Conservation (phyloP, 2,113 vertebrate genomes). For the Pogonocichla stellata region DNA sequence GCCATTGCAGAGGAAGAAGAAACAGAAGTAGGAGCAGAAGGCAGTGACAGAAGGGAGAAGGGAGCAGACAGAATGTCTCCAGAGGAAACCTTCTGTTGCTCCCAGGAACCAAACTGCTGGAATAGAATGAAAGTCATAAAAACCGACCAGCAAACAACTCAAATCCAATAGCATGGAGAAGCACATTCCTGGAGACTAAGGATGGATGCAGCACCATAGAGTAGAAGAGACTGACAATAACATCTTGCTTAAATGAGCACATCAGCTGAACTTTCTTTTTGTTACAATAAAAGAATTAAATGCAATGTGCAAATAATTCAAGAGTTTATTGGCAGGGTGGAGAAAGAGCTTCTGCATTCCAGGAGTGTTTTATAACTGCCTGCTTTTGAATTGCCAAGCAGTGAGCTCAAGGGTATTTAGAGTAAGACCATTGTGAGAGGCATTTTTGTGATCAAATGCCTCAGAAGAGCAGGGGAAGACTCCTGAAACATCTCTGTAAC, state of each 20-base stretch:
- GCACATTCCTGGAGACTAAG: not conserved
- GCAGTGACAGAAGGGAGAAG: not conserved
- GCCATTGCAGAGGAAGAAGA: not conserved
- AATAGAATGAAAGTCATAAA: not conserved
- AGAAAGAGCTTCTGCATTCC: not conserved
- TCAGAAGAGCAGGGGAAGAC: not conserved
- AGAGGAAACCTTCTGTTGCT: not conserved
- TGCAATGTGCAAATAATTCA: not conserved
- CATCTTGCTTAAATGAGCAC: not conserved
- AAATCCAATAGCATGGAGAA: not conserved
- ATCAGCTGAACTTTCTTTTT: not conserved
- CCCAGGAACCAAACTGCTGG: not conserved
- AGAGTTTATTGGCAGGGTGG: not conserved
- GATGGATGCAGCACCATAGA: not conserved
- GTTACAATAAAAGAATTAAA: not conserved
- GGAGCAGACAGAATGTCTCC: not conserved
- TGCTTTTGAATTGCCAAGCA: slow-evolving; percentile 2
- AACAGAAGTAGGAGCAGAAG: not conserved
- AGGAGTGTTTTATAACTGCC: not conserved
- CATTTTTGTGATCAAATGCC: not conserved
- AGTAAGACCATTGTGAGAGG: not conserved
- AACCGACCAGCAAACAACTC: not conserved
- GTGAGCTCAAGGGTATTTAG: not conserved
- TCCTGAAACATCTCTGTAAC: not conserved
- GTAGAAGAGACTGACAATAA: not conserved